Conservation (phyloP, 1,140 invertebrate genomes). For the Brachionus rubens region DNA sequence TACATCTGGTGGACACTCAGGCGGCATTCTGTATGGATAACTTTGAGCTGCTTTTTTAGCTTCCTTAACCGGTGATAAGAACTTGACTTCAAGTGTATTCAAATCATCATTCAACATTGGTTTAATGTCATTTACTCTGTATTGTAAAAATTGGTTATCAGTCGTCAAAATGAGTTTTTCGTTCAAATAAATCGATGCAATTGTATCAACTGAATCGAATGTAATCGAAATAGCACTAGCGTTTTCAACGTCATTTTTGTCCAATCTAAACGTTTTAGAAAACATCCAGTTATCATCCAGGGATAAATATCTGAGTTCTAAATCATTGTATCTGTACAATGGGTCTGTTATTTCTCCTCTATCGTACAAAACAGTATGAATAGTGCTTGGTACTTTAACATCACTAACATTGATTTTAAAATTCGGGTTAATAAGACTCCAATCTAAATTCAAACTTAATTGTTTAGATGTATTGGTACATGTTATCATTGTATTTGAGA, state of each 20-base stretch:
- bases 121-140: constrained; percentile 9
- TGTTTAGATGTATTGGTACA: no score
- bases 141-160: constrained; percentile 20
- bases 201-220: constrained; percentile 31
- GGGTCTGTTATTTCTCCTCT: background rate
- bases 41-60: constrained; percentile 65
- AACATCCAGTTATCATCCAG: constrained; percentile 26
- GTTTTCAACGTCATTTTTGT: background rate
- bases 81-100: constrained; percentile 70
- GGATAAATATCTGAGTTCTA: background rate
- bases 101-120: constrained; percentile 53
- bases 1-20: constrained; percentile 70
- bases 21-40: constrained; percentile 70
- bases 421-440: background rate
- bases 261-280: background rate
- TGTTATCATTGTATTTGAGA: no score
- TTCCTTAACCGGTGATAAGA: constrained; percentile 72
- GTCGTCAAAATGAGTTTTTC: background rate
- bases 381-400: constrained; percentile 4
- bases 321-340: constrained; percentile 14
- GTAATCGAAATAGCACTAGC: background rate
- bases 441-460: background rate
- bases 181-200: constrained; percentile 22
- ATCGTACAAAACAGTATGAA: constrained; percentile 31
- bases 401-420: background rate